Percentiles rank a stretch among this genome's conserved stretches.
phyloP scores from a whole-genome alignment of 2,113 vertebrate genomes.

The Vicugna pacos region DNA sequence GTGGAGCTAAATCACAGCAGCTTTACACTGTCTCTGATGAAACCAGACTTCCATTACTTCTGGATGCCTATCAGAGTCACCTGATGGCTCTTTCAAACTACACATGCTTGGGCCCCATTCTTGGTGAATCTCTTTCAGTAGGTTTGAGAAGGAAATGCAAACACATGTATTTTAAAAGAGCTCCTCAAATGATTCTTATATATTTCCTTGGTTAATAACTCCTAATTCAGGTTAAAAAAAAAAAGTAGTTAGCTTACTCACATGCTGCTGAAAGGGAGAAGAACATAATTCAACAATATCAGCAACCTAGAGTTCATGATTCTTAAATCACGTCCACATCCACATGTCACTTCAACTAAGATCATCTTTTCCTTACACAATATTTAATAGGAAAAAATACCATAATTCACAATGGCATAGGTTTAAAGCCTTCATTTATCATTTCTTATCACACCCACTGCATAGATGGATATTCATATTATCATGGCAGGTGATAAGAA shows the following conservation, averaged over 20 bases:
- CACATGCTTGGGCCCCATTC: not conserved
- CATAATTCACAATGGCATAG: not conserved
- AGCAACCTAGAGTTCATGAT: not conserved
- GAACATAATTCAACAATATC: not conserved
- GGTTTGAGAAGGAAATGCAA: not conserved
- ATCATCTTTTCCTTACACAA: not conserved
- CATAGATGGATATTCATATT: not conserved
- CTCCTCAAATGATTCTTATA: not conserved
- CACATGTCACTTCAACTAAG: not conserved
- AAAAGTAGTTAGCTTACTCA: not conserved
- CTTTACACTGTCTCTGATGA: not conserved
- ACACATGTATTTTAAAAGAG: slow-evolving; percentile 44
- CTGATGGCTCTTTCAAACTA: not conserved
- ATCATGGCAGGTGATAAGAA: not conserved
- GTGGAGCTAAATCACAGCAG: not conserved
- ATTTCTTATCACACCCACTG: not conserved
- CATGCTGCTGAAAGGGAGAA: not conserved
- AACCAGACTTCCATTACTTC: not conserved
- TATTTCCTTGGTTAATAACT: not conserved
- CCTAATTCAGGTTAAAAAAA: slow-evolving; percentile 1
- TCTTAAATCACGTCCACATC: not conserved
- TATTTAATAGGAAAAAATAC: not conserved
- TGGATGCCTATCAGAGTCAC: not conserved
- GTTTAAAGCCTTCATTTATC: slow-evolving; percentile 14
- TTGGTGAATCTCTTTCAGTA: not conserved